Conservation (phyloP, 1,140 invertebrate species). For the Monochamus saltuarius region DNA sequence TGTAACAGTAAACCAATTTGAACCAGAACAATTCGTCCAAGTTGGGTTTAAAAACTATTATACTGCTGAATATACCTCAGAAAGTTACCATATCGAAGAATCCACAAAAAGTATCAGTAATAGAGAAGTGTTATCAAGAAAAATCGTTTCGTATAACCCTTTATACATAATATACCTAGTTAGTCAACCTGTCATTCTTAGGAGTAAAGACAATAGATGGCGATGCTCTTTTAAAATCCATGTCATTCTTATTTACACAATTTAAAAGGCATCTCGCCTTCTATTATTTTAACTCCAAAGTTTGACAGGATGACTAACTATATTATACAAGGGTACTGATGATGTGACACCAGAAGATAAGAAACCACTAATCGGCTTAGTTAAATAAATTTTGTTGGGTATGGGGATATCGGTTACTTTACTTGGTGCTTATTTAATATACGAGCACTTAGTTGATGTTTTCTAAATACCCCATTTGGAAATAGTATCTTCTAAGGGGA, state of each 20-base stretch:
- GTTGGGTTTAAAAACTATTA: neutral
- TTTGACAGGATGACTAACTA: too few relatives aligned
- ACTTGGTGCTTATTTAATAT: slow-evolving; percentile 54
- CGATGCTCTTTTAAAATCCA: too few relatives aligned
- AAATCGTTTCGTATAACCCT: slow-evolving; percentile 27
- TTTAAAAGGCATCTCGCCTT: too few relatives aligned
- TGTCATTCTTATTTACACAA: too few relatives aligned
- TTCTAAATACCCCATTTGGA: slow-evolving; percentile 64
- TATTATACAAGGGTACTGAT: too few relatives aligned
- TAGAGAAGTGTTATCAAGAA: slow-evolving; percentile 16
- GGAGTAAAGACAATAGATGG: too few relatives aligned
- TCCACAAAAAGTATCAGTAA: neutral
- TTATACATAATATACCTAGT: too few relatives aligned
- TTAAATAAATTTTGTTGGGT: slow-evolving; percentile 57
- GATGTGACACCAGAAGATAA: slow-evolving; percentile 52
- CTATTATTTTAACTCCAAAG: too few relatives aligned
- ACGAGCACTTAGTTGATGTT: slow-evolving; percentile 73
- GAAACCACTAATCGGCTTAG: slow-evolving; percentile 54
- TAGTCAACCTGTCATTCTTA: too few relatives aligned
- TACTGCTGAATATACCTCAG: neutral
- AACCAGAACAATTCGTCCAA: too few relatives aligned
- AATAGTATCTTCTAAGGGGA: slow-evolving; percentile 71
- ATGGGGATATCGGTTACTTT: slow-evolving; percentile 54
- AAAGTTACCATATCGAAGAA: neutral
- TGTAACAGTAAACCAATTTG: too few relatives aligned